phyloP scores from a whole-genome alignment of 2,113 vertebrate genomes.

The Coptodon bakossiorum region DNA sequence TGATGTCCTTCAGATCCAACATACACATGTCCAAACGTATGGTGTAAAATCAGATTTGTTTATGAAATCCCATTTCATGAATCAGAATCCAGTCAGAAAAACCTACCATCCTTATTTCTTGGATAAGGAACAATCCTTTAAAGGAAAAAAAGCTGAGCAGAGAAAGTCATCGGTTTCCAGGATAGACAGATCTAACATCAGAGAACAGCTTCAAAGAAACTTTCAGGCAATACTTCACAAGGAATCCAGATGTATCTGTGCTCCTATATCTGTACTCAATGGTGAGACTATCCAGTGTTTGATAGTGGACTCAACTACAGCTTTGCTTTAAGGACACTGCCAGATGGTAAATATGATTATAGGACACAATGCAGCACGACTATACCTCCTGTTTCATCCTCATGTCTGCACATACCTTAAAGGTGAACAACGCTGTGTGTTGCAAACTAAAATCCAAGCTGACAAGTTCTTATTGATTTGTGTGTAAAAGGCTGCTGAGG shows the following conservation, averaged over 20 bases:
- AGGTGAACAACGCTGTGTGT: not conserved
- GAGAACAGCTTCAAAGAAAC: not conserved
- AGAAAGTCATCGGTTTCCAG: not conserved
- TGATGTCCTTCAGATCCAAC: not conserved
- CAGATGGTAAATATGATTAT: not conserved
- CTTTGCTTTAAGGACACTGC: not conserved
- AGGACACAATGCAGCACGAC: not conserved
- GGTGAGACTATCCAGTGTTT: not conserved
- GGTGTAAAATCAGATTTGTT: not conserved
- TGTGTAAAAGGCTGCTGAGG: conserved; percentile 13
- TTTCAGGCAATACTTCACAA: not conserved
- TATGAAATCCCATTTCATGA: not conserved
- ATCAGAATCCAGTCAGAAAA: not conserved
- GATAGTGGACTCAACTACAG: not conserved
- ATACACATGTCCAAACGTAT: not conserved
- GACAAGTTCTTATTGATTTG: conserved; percentile 33
- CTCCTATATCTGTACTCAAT: not conserved
- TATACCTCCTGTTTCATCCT: not conserved
- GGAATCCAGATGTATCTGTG: not conserved
- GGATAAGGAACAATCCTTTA: not conserved
- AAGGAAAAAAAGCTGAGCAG: not conserved
- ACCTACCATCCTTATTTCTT: not conserved
- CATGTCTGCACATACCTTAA: not conserved
- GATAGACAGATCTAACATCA: not conserved
- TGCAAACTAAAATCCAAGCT: conserved; percentile 21